Evolutionary conservation across 2,113 vertebrate genomes (phyloP).

Genomic region (Centropus unirufus): DNA sequence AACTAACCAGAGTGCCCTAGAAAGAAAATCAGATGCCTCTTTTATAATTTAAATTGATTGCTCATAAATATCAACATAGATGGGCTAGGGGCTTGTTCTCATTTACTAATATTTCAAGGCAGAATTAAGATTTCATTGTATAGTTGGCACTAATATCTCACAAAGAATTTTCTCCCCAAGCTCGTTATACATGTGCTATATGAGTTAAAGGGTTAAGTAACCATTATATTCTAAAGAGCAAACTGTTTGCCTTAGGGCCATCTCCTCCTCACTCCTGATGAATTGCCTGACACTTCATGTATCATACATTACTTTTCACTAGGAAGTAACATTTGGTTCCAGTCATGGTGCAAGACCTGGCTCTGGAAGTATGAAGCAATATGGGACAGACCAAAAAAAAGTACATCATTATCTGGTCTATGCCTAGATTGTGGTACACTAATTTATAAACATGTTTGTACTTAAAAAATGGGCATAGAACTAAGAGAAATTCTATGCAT

Average conservation of each 20-base stretch:
- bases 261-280: constrained; percentile 69
- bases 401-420: constrained; percentile 1
- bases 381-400: constrained; percentile 30
- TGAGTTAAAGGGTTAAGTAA: constrained; percentile 68
- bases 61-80: neutral
- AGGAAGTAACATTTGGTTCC: constrained; percentile 73
- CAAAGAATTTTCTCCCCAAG: neutral
- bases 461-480: too few relatives aligned
- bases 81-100: neutral
- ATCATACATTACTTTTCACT: constrained; percentile 59
- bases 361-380: constrained; percentile 57
- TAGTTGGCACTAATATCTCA: neutral
- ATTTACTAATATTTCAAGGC: neutral
- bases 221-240: constrained; percentile 53
- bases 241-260: constrained; percentile 64
- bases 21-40: neutral
- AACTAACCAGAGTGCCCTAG: neutral
- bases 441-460: neutral
- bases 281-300: constrained; percentile 67
- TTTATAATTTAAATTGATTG: neutral
- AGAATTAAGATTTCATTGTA: neutral
- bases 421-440: neutral
- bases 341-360: constrained; percentile 39
- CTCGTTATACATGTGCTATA: neutral
- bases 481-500: neutral